Evolutionary conservation across 2,113 vertebrate species (phyloP).

Genomic region (Chaetodon trifascialis): DNA sequence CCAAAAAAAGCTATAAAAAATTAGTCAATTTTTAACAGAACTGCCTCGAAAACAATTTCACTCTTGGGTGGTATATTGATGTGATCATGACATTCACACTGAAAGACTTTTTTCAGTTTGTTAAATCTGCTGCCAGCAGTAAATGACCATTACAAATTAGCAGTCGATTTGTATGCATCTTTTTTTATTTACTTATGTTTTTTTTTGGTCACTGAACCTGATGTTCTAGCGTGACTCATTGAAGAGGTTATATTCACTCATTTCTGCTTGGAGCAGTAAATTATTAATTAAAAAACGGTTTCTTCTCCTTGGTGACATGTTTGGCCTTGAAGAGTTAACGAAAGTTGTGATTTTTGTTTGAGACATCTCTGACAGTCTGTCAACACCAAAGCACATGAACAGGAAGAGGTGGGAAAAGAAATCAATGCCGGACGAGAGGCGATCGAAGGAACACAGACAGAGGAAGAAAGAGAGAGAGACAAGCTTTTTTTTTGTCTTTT

Average conservation of each 20-base stretch:
- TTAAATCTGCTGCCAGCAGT: background rate
- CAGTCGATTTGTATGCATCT: background rate
- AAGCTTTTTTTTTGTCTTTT: conserved; percentile 14
- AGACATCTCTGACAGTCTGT: conserved; percentile 50
- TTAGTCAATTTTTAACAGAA: background rate
- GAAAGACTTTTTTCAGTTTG: background rate
- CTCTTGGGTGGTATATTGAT: background rate
- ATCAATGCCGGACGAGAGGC: conserved; percentile 42
- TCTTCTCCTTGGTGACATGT: background rate
- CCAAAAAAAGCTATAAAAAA: background rate
- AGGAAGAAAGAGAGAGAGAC: conserved; percentile 32
- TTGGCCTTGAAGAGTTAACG: conserved; percentile 13
- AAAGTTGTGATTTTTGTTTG: conserved; percentile 38
- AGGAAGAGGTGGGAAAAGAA: conserved; percentile 47
- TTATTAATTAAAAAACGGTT: background rate
- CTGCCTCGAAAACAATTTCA: background rate
- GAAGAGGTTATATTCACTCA: background rate
- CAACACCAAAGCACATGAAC: conserved; percentile 30
- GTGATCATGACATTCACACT: background rate
- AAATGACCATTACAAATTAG: background rate
- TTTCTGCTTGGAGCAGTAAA: background rate
- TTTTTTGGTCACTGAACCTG: background rate
- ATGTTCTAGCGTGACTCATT: background rate
- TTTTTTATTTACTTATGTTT: too few species aligned
- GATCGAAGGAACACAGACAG: conserved; percentile 51